Conservation (phyloP, 2,797 vertebrate species). For the Lepus oiostolus region DNA sequence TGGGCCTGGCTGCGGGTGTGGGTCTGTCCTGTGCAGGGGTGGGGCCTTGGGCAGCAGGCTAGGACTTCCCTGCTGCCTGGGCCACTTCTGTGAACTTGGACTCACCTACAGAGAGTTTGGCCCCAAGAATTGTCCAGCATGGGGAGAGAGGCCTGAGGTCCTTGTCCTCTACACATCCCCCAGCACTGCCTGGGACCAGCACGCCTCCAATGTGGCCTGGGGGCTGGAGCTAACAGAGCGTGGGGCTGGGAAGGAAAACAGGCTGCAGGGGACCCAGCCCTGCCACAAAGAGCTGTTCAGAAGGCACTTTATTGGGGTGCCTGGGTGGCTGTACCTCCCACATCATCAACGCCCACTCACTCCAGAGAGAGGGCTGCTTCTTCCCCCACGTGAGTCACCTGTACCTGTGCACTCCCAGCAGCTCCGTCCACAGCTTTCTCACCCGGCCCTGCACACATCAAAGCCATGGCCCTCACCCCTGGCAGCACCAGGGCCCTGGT, state of each 20-base stretch:
- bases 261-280: not conserved
- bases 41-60: not conserved
- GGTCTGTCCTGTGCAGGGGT: not conserved
- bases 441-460: not conserved
- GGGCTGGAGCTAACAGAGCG: not conserved
- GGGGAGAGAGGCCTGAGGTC: not conserved
- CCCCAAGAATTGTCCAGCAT: not conserved
- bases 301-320: constrained; percentile 66
- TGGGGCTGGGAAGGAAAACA: not conserved
- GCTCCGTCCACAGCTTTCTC: constrained; percentile 10
- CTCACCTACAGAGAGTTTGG: not conserved
- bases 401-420: not conserved
- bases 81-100: not conserved
- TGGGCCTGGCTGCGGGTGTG: too few relatives aligned
- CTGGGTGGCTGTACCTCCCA: constrained; percentile 6
- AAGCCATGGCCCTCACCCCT: not conserved
- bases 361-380: constrained; percentile 71
- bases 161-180: not conserved
- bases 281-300: constrained; percentile 57
- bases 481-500: not conserved
- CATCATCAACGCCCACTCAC: constrained; percentile 53
- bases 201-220: not conserved
- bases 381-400: constrained; percentile 52
- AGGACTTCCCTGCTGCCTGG: not conserved
- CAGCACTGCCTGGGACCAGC: not conserved